Evolutionary conservation across 2,888 invertebrate species (phyloP), one percentile per base, ranked within the genome.

Genomic region (Caenorhabditis sp.): DNA sequence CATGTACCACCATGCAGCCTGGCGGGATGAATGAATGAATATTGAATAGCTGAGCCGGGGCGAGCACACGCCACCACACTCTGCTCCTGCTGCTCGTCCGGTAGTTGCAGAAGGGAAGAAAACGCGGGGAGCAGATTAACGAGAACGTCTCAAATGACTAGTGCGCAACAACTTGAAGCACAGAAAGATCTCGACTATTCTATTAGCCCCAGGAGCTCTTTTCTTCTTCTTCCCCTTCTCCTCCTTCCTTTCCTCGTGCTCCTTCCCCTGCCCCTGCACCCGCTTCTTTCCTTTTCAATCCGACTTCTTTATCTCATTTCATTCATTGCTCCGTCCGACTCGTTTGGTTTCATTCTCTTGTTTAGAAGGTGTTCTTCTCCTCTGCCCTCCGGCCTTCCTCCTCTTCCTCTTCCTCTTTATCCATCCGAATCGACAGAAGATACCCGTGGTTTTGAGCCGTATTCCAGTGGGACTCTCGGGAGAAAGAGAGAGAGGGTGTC

Each of bases 81-180:
- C 56, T 8, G 22, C 1, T 20, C 20, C 51, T n/a, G n/a, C n/a
- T n/a, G n/a, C n/a, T n/a, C n/a, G n/a, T n/a, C n/a, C 26, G 51
- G 22, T 53, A 26, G 51, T 53, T 53, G 47, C 47, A 47, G 47
- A 13, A 6, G 40, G 9, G 18, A 18, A 2, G 5, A 6, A 32
- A 32, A 47, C 2, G 47, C 47, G 18, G 47, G 40, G 40, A 13
- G 47, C 47, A 47, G 47, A 47, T 47, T 47, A 47, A 47, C 47
- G 55, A 55, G 32, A 18, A 56, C 56, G 56, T 56, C 56, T 56
- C 56, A 56, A 56, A 56, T 56, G 32, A 56, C 56, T 32, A 47
- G 47, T 47, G 47, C 47, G 47, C 47, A n/a, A 47, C 47, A 47
- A 47, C 47, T 47, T 47, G 47, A 18, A 18, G n/a, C n/a, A n/a